phyloP scores from a whole-genome alignment of 2,888 invertebrate species.

The Ecliptopera silaceata region DNA sequence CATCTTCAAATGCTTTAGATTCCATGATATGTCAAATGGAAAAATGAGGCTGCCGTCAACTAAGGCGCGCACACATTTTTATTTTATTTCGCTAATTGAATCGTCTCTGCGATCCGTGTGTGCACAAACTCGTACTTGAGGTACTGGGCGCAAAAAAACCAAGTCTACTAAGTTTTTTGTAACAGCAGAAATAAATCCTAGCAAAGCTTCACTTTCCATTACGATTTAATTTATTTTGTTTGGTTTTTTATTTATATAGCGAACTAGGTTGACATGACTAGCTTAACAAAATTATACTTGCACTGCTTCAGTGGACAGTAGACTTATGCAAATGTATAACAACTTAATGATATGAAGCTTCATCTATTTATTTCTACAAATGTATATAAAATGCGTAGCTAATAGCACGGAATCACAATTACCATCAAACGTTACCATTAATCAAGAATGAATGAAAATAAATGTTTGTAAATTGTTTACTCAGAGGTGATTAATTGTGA shows the following conservation, averaged over 20 bases:
- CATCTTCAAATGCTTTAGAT: constrained; percentile 29
- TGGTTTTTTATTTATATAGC: no score
- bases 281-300: no score
- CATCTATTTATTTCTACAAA: constrained; percentile 7
- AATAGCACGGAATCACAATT: constrained; percentile 10
- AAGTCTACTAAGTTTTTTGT: no score
- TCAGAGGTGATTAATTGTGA: neutral
- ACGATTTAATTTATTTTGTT: no score
- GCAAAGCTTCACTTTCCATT: no score
- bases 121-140: no score
- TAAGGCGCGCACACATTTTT: neutral
- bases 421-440: constrained; percentile 17
- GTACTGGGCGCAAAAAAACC: no score
- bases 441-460: constrained; percentile 7
- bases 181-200: no score
- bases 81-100: neutral
- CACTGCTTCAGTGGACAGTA: constrained; percentile 6
- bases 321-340: constrained; percentile 10
- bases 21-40: constrained; percentile 20
- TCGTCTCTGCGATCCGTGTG: no score
- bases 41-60: neutral
- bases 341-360: constrained; percentile 10
- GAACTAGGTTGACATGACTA: no score
- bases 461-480: neutral
- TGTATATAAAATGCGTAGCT: constrained; percentile 6